These are phyloP conservation scores for Conus betulinus DNA, from an alignment of 1,140 invertebrate genomes.

Conservation along the genomic window DNA sequence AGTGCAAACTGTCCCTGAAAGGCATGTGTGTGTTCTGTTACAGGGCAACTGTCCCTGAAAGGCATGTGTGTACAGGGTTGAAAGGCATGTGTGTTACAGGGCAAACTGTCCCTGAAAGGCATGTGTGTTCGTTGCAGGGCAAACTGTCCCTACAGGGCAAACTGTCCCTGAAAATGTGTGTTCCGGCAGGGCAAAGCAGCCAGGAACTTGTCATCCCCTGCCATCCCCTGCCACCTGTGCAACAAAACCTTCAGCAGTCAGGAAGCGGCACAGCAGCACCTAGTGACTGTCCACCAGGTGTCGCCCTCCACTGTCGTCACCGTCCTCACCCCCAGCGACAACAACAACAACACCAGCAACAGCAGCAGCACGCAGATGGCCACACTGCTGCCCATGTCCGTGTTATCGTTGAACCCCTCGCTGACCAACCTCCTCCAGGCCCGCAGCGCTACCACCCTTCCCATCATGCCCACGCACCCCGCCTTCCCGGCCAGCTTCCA, in stretches of 20 bases:
- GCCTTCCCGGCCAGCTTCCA: constrained; percentile 12
- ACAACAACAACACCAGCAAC: constrained; percentile 7
- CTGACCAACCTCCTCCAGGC: constrained; percentile 19
- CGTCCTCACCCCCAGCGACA: neutral
- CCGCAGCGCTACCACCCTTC: neutral
- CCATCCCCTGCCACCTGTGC: constrained; percentile 30
- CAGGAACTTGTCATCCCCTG: neutral
- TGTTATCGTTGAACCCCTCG: neutral
- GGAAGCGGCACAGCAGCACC: constrained; percentile 1
- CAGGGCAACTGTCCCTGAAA: too few species aligned
- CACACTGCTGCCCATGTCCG: neutral
- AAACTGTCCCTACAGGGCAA: neutral
- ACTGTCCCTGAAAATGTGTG: too few species aligned
- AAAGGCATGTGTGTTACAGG: too few species aligned
- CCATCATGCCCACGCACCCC: constrained; percentile 11
- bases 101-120: too few species aligned
- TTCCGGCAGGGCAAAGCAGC: too few species aligned
- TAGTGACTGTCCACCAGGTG: constrained; percentile 21
- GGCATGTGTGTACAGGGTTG: too few species aligned
- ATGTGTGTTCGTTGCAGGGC: neutral
- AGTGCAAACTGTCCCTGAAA: too few species aligned
- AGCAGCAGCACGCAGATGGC: neutral
- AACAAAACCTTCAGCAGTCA: constrained; percentile 11
- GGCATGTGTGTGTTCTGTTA: too few species aligned
- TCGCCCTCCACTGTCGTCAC: neutral